Base-by-base conservation (phyloP, 1,140 invertebrate species). In the Drosophila lacertosa region DNA sequence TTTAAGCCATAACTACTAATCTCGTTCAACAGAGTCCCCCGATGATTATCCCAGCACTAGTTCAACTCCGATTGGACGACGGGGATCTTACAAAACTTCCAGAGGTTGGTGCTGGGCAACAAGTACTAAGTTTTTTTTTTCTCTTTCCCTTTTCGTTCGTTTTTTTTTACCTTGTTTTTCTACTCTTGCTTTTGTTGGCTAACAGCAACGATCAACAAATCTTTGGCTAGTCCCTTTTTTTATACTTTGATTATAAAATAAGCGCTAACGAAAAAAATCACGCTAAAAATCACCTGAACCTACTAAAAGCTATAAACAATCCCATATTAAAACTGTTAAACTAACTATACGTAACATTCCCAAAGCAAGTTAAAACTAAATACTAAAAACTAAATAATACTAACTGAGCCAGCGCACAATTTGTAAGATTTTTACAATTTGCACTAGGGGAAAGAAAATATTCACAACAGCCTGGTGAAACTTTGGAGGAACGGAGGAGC, bases 41-140 rank as follows among this genome's bases (percentile, higher is more conserved):
- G 96, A 96, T 88, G 96, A 97, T 79, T 91, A 91, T 82, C 91
- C 89, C 51, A 91, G 90, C 81, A 91, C 91, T 86, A 91, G 89
- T 91, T 91, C 90, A 77, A 91, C 91, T 70, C 94, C 92, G 57
- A 93, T 96, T 54, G 95, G 95, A 63, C 93, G 96, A 20, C 93
- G 96, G 69, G 95, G 95, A 91, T 96, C 96, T n/a, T 96, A 96
- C 92, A 96, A 96, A 93, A 96, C 95, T 44, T 96, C 95, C 69
- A 92, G 95, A 95, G 96, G 95, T 97, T 93, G 94, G 93, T 89
- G 74, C 64, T 81, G 77, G 89, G 80, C 83, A 90, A 78, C 76
- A 65, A 63, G 44, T 69, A 59, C 20, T 47, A 60, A 39, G 33
- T 16, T 63, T 54, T 51, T 58, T 37, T 39, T 73, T 13, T 39